These are phyloP conservation scores for Lipotes vexillifer DNA, from an alignment of 2,113 vertebrate species.

Conservation along the genomic window DNA sequence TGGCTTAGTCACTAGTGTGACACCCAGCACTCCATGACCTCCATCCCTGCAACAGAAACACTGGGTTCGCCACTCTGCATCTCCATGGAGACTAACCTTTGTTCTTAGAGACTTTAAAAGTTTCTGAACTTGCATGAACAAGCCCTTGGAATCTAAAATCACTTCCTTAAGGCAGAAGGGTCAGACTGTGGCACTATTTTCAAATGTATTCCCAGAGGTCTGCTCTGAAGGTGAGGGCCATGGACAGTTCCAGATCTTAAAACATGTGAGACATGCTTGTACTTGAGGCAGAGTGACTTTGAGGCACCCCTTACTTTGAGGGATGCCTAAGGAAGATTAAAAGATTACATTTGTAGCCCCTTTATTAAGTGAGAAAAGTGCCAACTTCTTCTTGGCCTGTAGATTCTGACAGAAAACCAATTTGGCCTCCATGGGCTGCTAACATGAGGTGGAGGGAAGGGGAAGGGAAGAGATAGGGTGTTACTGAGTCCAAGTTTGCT, in stretches of 20 bases:
- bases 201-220: not conserved
- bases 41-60: not conserved
- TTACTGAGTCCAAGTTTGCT: too few relatives aligned
- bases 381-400: not conserved
- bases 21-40: not conserved
- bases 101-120: not conserved
- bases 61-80: not conserved
- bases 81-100: not conserved
- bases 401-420: not conserved
- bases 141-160: constrained; percentile 35
- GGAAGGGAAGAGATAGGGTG: not conserved
- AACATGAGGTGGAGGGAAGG: not conserved
- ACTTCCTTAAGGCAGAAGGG: not conserved
- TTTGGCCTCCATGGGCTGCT: not conserved
- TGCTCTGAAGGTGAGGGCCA: constrained; percentile 24
- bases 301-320: not conserved
- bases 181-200: not conserved
- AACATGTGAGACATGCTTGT: not conserved
- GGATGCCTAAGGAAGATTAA: not conserved
- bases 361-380: too few relatives aligned
- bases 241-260: not conserved
- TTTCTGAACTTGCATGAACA: not conserved
- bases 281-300: not conserved
- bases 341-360: not conserved
- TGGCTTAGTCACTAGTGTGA: not conserved